Base-by-base conservation (phyloP, 2,797 vertebrate species). In the Danio choprae region DNA sequence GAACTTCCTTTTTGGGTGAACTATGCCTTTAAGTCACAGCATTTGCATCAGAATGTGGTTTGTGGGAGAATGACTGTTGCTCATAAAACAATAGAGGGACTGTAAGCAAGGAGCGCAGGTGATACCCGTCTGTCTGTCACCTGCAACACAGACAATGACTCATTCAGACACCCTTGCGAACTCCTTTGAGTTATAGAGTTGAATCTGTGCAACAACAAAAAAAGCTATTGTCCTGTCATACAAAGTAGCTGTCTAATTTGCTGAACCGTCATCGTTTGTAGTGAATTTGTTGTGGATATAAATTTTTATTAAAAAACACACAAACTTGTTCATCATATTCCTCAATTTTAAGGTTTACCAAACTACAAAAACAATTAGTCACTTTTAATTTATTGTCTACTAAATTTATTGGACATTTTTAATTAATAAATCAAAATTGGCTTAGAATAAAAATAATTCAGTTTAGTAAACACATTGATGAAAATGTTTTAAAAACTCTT, bases 11-110 rank as follows among this genome's bases (percentile, higher is more conserved):
- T 29, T 29, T 1, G 29, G 29, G 1, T 1, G 29, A 29, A 29
- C 29, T 29, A 29, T 29, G 1, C 29, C 29, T 29, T 29, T 29
- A 89, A 91, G 87, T 87, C 84, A 46, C 81, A 84, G 84, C 89
- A 60, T 58, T 85, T 85, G 73, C 83, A 85, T 83, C 80, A 72
- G 79, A 85, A 79, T 90, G 90, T 88, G 83, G 85, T 80, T 84
- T 46, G 13, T 68, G 56, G 41, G 44, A 62, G 59, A 78, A 15
- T 67, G 62, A 62, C 6, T n/a, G 46, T 53, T 69, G 3, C n/a
- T 20, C 9, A 13, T 46, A 41, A 53, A 38, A 79, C 72, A 75
- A 65, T 48, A 51, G 64, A 20, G 8, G 20, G 55, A 50, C n/a
- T 72, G 43, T 46, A n/a, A 8, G 11, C 2, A 41, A 64, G 12